phyloP scores from a whole-genome alignment of 92 coral and sea anemone species.

The Metridium senile region DNA sequence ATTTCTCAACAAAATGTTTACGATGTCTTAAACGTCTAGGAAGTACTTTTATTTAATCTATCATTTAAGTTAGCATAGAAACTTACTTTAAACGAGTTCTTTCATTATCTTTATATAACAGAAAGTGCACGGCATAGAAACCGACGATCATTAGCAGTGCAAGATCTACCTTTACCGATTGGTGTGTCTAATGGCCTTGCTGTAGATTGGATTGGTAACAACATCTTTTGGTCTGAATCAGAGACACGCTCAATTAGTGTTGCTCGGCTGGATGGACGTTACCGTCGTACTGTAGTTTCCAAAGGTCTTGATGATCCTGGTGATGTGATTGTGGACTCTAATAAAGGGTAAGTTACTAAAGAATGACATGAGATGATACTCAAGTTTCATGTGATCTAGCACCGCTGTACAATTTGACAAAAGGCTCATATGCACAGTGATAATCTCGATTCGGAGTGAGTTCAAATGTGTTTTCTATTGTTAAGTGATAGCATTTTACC shows the following conservation, averaged over 20 bases:
- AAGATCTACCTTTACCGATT: constrained; percentile 56
- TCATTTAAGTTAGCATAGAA: no score
- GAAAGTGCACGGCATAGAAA: constrained; percentile 8
- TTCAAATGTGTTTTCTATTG: no score
- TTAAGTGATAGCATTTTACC: no score
- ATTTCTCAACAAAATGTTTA: no score
- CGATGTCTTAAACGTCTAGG: no score
- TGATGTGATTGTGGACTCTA: constrained; percentile 69
- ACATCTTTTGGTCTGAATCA: constrained; percentile 87
- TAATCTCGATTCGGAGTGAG: no score
- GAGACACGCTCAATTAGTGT: constrained; percentile 66
- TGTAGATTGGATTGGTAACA: constrained; percentile 89
- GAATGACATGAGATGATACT: not conserved
- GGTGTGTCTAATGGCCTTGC: constrained; percentile 80
- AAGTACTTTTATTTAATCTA: no score
- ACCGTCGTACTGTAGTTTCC: constrained; percentile 68
- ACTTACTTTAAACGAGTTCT: not conserved
- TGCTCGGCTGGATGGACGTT: constrained; percentile 82
- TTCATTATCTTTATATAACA: not conserved
- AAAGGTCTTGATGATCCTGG: constrained; percentile 46
- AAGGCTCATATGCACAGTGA: no score
- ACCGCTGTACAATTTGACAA: no score
- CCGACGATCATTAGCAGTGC: constrained; percentile 48
- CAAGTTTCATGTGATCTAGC: no score
- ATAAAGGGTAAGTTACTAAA: constrained; percentile 56